Evolutionary conservation across 2,113 vertebrate species (phyloP).

Genomic region (Ramphastos sulfuratus): DNA sequence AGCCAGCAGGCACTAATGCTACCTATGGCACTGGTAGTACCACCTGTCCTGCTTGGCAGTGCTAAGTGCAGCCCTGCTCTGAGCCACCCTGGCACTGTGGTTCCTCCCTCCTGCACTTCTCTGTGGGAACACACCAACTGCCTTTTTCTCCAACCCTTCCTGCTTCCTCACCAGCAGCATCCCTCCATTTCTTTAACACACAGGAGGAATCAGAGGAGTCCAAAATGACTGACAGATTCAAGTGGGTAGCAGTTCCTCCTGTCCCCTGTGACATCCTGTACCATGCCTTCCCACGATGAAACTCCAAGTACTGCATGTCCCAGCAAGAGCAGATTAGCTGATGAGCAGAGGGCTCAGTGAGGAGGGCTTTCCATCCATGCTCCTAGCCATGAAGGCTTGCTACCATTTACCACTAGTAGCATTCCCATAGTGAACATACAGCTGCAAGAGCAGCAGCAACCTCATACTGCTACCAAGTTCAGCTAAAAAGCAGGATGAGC

Average conservation of each 20-base stretch:
- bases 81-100: background rate
- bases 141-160: background rate
- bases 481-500: background rate
- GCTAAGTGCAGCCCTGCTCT: background rate
- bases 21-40: background rate
- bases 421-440: background rate
- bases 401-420: background rate
- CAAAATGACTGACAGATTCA: background rate
- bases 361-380: background rate
- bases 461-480: rapidly evolving
- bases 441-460: background rate
- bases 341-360: background rate
- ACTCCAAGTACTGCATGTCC: background rate
- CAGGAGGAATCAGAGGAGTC: background rate
- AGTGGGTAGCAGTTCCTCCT: background rate
- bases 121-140: background rate
- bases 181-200: background rate
- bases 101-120: background rate
- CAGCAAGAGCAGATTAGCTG: background rate
- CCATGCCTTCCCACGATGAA: background rate
- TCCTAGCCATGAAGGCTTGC: background rate
- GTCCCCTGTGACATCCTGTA: background rate
- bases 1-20: background rate
- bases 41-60: background rate
- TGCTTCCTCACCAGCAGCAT: background rate